Evolutionary conservation across 2,797 vertebrate genomes (phyloP).

Genomic region (Alectoris magna): DNA sequence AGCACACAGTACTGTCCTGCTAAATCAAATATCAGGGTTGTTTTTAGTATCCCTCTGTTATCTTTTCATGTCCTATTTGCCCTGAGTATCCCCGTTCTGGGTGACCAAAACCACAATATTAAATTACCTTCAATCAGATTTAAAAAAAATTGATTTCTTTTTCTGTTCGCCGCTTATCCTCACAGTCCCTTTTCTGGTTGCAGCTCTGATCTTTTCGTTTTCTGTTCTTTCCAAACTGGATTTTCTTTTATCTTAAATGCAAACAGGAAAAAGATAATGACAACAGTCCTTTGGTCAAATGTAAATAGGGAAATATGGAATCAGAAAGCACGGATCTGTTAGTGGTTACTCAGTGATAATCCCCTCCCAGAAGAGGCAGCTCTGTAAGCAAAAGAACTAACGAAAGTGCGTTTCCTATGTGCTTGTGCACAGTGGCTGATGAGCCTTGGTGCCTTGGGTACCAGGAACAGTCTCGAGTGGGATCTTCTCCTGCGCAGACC

Average conservation of each 20-base stretch:
- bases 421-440: background rate
- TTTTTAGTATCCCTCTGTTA: background rate
- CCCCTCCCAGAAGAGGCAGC: background rate
- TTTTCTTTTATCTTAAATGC: background rate
- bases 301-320: background rate
- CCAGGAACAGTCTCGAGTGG: background rate
- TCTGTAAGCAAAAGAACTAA: background rate
- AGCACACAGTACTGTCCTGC: fast-evolving
- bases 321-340: background rate
- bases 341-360: background rate
- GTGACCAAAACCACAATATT: background rate
- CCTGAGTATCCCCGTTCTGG: background rate
- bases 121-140: background rate
- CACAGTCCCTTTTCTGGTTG: background rate
- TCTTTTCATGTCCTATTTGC: background rate
- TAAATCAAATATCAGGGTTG: background rate
- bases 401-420: background rate
- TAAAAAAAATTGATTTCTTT: background rate
- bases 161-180: background rate
- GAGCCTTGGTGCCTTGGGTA: background rate
- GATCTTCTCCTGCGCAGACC: background rate
- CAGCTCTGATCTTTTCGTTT: slow-evolving; percentile 2
- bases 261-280: background rate
- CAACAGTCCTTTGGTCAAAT: background rate
- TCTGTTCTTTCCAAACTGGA: background rate